These are phyloP conservation scores for Pygoscelis adeliae DNA, from an alignment of 2,113 vertebrate species.

Conservation along the genomic window DNA sequence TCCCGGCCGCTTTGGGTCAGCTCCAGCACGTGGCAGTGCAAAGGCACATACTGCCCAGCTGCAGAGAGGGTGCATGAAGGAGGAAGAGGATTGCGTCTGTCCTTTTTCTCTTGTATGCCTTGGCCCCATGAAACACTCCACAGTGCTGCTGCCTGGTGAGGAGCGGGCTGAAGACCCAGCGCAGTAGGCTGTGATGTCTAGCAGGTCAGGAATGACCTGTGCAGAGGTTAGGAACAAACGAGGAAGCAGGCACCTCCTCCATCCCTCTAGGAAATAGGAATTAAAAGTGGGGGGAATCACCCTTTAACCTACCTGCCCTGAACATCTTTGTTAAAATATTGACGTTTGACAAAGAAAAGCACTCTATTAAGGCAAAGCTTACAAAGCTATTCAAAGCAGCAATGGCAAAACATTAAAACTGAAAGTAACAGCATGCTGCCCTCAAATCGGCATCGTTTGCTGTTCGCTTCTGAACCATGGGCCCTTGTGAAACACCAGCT, in stretches of 20 bases:
- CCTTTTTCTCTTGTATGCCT: background rate
- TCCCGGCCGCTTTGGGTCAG: background rate
- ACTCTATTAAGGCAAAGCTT: background rate
- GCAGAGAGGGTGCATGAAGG: background rate
- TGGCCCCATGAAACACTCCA: background rate
- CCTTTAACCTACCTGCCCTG: background rate
- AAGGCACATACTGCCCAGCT: background rate
- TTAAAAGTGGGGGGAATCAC: background rate
- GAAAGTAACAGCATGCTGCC: background rate
- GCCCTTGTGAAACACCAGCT: background rate
- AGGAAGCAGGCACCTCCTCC: background rate
- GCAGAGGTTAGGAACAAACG: background rate
- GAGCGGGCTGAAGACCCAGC: background rate
- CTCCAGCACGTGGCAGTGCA: background rate
- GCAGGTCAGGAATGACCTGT: background rate
- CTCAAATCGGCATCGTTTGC: background rate
- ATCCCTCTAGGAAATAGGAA: background rate
- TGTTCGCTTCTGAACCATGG: background rate
- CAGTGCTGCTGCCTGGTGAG: background rate
- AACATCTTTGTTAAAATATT: background rate
- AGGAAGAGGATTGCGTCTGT: background rate
- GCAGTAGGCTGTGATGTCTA: background rate
- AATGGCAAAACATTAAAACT: background rate
- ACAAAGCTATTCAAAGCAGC: background rate
- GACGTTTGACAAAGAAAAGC: background rate